Evolutionary conservation across 2,797 vertebrate species (phyloP), one percentile per base, ranked within the genome.

Genomic region (Tenualosa ilisha): DNA sequence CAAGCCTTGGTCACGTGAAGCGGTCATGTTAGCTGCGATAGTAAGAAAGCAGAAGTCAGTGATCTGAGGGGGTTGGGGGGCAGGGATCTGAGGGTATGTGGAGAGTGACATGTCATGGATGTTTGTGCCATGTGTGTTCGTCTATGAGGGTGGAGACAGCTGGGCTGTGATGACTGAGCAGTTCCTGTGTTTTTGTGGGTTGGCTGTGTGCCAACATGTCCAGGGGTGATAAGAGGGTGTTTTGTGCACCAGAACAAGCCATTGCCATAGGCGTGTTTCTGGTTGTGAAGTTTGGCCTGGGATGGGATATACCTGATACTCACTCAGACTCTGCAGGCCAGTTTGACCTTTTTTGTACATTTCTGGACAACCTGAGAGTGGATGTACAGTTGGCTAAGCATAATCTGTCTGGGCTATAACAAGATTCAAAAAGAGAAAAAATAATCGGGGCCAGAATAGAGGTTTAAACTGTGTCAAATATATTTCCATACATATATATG

Each of bases 161-260:
- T 37, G 24, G 24, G 26, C 9, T 37, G 11, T 37, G 24, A 37
- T 68, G 63, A 68, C 63, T 68, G 63, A 68, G 63, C 63, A 68
- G 63, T 72, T 72, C 68, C 68, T 40, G 68, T 72, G 68, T 72
- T 72, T 72, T 40, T 37, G 68, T 72, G 31, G 5, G 68, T 5
- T 6, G 68, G 31, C 15, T 72, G 31, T 72, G 65, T 17, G 68
- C 24, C 63, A 8, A 46, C 43, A 46, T n/a, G n/a, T n/a, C n/a
- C n/a, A n/a, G n/a, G n/a, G n/a, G n/a, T n/a, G n/a, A n/a, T n/a
- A n/a, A n/a, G n/a, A 40, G 24, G 13, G 3, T 53, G 31, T 72
- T 59, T 72, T 72, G 63, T 8, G 11, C 20, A 61, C 59, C 59
- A 65, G 2, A 12, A 40, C 37, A 72, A 72, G 31, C 24, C 31